Evolutionary conservation across 2,113 vertebrate species (phyloP).

Genomic region (Gnathonemus longibarbis): DNA sequence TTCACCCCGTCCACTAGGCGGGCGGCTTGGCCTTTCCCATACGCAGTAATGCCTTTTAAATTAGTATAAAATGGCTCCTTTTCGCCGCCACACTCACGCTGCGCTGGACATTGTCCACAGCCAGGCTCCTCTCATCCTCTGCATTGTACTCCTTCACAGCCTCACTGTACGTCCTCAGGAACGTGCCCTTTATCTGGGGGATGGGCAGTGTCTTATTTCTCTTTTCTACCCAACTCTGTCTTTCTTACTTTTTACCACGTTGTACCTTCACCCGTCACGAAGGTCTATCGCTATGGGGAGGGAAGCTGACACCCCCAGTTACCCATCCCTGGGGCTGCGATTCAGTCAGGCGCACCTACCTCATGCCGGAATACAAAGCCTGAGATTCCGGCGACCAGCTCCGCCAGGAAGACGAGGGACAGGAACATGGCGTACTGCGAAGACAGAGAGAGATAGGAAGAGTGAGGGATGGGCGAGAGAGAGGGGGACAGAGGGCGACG

Average conservation of each 20-base stretch:
- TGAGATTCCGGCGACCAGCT: conserved; percentile 92
- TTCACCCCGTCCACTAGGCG: background rate
- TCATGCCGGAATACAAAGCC: conserved; percentile 96
- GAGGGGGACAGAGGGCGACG: background rate
- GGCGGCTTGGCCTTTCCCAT: background rate
- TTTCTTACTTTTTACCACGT: background rate
- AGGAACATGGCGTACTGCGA: conserved; percentile 88
- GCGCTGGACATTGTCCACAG: conserved; percentile 85
- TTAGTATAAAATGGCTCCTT: background rate
- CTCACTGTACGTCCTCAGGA: conserved; percentile 81
- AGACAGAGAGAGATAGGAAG: conserved; percentile 29
- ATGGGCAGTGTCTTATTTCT: background rate
- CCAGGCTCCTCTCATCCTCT: conserved; percentile 79
- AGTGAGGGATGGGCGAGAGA: background rate
- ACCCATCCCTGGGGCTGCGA: background rate
- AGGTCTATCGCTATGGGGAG: background rate
- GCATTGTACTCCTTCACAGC: conserved; percentile 86
- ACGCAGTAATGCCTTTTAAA: background rate
- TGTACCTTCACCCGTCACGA: background rate
- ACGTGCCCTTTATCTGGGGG: conserved; percentile 87
- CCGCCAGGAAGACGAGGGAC: conserved; percentile 88
- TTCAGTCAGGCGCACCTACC: conserved; percentile 60
- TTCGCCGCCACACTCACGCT: conserved; percentile 68
- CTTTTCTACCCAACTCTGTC: too few species aligned
- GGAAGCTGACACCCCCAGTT: conserved; percentile 22